phyloP scores from a whole-genome alignment of 2,888 invertebrate genomes.

The Amiota communis region DNA sequence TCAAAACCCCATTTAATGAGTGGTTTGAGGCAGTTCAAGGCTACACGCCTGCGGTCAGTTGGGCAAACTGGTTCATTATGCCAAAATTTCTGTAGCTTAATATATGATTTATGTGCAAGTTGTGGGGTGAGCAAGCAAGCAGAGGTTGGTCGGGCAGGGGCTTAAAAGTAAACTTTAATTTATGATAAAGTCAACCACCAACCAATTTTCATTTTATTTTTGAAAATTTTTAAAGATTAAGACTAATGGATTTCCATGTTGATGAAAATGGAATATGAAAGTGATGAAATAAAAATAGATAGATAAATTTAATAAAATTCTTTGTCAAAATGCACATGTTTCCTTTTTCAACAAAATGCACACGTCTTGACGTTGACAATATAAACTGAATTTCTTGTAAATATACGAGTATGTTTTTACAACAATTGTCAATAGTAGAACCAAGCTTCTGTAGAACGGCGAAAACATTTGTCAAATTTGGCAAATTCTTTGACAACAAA shows the following conservation, averaged over 20 bases:
- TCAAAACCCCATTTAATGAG: constrained; percentile 4
- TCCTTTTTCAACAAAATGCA: too few relatives aligned
- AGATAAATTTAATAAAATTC: too few relatives aligned
- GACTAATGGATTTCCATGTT: too few relatives aligned
- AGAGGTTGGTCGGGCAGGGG: not conserved
- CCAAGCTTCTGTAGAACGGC: not conserved
- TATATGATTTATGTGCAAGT: constrained; percentile 12
- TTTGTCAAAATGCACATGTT: too few relatives aligned
- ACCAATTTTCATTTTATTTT: too few relatives aligned
- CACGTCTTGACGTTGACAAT: not conserved
- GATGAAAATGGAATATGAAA: too few relatives aligned
- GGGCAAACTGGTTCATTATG: not conserved
- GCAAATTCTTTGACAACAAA: not conserved
- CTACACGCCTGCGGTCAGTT: not conserved
- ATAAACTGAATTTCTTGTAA: constrained; percentile 6
- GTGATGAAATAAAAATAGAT: too few relatives aligned
- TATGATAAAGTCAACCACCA: not conserved
- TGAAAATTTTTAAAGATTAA: too few relatives aligned
- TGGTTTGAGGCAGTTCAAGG: constrained; percentile 15
- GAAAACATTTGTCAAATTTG: constrained; percentile 19
- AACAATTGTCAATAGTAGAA: not conserved
- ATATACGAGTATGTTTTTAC: too few relatives aligned
- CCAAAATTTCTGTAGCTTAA: not conserved
- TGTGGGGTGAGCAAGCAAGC: not conserved
- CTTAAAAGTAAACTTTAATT: not conserved